A percentile compares a stretch with the other conserved stretches of the same genome.
These are phyloP conservation scores for Rutilus rutilus DNA, from an alignment of 2,113 vertebrate genomes.

Conservation along the genomic window DNA sequence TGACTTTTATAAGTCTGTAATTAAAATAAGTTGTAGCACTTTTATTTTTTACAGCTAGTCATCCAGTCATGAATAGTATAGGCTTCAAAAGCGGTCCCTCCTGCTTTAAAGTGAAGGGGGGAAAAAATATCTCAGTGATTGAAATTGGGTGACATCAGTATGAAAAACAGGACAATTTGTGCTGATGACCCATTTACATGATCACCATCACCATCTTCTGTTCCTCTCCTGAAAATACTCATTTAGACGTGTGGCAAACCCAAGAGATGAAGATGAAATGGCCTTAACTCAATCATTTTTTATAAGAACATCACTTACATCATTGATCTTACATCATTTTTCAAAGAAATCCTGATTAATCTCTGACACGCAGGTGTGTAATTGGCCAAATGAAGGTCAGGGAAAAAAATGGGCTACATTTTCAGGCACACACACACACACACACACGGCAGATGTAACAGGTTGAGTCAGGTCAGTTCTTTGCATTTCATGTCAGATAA, in stretches of 20 bases:
- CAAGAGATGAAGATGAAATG: background rate
- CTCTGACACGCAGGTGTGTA: background rate
- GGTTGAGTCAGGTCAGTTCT: background rate
- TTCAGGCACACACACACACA: background rate
- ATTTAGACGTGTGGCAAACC: background rate
- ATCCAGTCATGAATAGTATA: too few relatives aligned
- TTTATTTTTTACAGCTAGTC: too few relatives aligned
- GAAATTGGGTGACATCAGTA: background rate
- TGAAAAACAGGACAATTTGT: background rate
- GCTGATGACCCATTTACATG: background rate
- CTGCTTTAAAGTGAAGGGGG: background rate
- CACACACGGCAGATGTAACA: background rate
- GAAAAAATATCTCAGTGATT: background rate
- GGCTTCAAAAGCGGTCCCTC: background rate
- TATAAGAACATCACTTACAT: background rate
- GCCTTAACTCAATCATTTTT: background rate
- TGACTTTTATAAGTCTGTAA: too few relatives aligned
- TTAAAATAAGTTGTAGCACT: too few relatives aligned
- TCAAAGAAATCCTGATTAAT: background rate
- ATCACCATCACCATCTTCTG: background rate
- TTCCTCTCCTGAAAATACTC: background rate
- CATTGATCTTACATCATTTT: background rate
- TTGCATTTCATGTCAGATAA: background rate
- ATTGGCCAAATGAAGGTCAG: slow-evolving; percentile 9
- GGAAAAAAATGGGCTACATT: background rate